A percentile compares a stretch with the other conserved stretches of the same genome.
These are phyloP conservation scores for Kryptolebias ocellatus DNA, from an alignment of 2,797 vertebrate species.

Conservation along the genomic window DNA sequence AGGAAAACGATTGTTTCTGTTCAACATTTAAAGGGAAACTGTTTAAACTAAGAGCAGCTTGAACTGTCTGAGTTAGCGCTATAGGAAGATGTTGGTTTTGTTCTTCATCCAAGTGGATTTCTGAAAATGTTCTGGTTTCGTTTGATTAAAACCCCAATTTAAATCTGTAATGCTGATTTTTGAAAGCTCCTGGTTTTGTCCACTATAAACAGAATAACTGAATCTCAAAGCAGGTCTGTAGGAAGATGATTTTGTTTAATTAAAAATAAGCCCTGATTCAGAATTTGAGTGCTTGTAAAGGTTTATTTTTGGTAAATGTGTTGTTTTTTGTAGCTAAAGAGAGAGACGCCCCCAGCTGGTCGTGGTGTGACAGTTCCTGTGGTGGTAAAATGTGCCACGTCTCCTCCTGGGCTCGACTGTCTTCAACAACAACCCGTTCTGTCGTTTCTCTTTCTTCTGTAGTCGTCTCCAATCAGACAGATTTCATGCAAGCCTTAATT, in stretches of 20 bases:
- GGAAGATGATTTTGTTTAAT: too few relatives aligned
- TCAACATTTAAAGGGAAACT: neutral
- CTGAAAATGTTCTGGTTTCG: too few relatives aligned
- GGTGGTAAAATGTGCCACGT: slow-evolving; percentile 21
- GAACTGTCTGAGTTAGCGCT: neutral
- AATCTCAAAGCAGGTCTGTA: too few relatives aligned
- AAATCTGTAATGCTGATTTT: too few relatives aligned
- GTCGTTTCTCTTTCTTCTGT: neutral
- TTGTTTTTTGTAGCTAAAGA: neutral
- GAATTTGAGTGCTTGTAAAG: neutral
- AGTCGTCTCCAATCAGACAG: slow-evolving; percentile 43
- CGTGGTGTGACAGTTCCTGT: neutral
- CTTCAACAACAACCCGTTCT: slow-evolving; percentile 18
- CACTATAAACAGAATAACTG: too few relatives aligned
- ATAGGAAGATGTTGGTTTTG: neutral
- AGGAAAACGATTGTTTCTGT: neutral
- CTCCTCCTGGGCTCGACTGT: neutral
- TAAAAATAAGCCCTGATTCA: too few relatives aligned
- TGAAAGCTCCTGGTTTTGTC: too few relatives aligned
- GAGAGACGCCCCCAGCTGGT: neutral
- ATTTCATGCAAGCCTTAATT: slow-evolving; percentile 77
- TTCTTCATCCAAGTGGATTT: too few relatives aligned
- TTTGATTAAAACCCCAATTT: too few relatives aligned
- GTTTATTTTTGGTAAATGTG: neutral
- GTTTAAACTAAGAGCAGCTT: neutral